A percentile compares a stretch with the other conserved stretches of the same genome.
phyloP scores from a whole-genome alignment of 1,140 invertebrate genomes.

The honey bee (Apis mellifera) region DNA sequence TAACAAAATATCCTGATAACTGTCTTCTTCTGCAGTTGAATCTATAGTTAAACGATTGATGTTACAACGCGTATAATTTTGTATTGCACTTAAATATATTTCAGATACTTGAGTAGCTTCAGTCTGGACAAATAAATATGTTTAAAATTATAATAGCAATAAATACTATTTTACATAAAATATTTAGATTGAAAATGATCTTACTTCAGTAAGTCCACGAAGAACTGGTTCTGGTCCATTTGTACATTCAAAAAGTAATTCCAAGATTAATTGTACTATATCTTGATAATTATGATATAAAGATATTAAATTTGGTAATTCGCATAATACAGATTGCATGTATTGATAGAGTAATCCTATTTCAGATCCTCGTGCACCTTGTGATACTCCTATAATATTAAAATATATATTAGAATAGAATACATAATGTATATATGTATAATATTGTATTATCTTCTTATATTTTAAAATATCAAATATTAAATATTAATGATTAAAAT shows the following conservation, averaged over 20 bases:
- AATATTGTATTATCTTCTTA: slow-evolving; percentile 11
- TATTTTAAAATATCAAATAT: not conserved
- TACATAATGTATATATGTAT: slow-evolving; percentile 2
- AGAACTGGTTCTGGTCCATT: slow-evolving; percentile 83
- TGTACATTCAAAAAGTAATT: slow-evolving; percentile 88
- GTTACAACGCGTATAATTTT: slow-evolving; percentile 88
- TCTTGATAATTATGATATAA: slow-evolving; percentile 92
- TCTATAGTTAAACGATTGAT: slow-evolving; percentile 81
- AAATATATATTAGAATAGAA: not conserved
- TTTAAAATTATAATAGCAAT: slow-evolving; percentile 21
- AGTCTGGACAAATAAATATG: slow-evolving; percentile 70
- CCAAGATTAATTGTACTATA: slow-evolving; percentile 89
- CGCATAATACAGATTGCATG: slow-evolving; percentile 84
- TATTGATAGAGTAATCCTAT: slow-evolving; percentile 85
- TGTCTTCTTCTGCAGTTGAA: slow-evolving; percentile 86
- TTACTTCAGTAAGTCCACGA: slow-evolving; percentile 84
- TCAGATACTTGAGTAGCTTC: slow-evolving; percentile 85
- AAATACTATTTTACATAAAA: slow-evolving; percentile 27
- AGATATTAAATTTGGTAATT: slow-evolving; percentile 86
- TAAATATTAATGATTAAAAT: not conserved
- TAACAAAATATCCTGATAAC: slow-evolving; percentile 87
- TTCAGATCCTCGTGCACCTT: slow-evolving; percentile 83
- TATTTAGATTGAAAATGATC: slow-evolving; percentile 44
- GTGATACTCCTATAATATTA: slow-evolving; percentile 81
- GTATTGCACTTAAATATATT: slow-evolving; percentile 84